A percentile compares a stretch with the other conserved stretches of the same genome.
Conservation (phyloP, 2,888 invertebrate species). For the Tortrix viridana region DNA sequence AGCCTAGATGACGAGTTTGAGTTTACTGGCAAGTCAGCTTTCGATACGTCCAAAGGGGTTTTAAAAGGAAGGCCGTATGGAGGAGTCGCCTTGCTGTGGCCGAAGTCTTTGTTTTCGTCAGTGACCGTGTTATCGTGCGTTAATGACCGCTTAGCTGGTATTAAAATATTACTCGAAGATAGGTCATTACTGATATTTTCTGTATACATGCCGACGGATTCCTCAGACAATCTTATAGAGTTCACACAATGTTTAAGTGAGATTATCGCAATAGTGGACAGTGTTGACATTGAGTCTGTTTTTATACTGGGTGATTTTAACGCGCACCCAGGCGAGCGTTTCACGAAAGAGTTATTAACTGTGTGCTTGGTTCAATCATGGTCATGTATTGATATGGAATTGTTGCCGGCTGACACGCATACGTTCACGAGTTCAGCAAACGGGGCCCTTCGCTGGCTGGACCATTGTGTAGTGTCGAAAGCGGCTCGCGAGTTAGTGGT, state of each 20-base stretch:
- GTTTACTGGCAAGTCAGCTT: background rate
- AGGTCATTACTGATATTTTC: background rate
- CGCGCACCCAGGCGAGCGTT: background rate
- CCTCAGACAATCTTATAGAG: background rate
- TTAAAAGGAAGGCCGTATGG: background rate
- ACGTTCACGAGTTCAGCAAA: background rate
- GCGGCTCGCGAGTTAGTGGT: too few species aligned
- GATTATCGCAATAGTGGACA: background rate
- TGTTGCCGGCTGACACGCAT: background rate
- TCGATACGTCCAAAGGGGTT: background rate
- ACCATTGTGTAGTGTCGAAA: background rate
- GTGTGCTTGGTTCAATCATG: background rate
- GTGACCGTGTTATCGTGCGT: background rate
- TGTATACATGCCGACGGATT: constrained; percentile 6
- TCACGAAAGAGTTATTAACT: background rate
- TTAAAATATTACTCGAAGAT: background rate
- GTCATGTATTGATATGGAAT: background rate
- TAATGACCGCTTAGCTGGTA: background rate
- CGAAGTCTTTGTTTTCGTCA: background rate
- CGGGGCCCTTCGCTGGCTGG: constrained; percentile 1
- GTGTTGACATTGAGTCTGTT: background rate
- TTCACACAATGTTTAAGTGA: background rate
- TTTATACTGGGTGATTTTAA: background rate
- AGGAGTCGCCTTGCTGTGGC: background rate
- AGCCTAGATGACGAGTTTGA: background rate